Evolutionary conservation across 2,888 invertebrate genomes (phyloP).

Genomic region (Lithophane semibrunnea): DNA sequence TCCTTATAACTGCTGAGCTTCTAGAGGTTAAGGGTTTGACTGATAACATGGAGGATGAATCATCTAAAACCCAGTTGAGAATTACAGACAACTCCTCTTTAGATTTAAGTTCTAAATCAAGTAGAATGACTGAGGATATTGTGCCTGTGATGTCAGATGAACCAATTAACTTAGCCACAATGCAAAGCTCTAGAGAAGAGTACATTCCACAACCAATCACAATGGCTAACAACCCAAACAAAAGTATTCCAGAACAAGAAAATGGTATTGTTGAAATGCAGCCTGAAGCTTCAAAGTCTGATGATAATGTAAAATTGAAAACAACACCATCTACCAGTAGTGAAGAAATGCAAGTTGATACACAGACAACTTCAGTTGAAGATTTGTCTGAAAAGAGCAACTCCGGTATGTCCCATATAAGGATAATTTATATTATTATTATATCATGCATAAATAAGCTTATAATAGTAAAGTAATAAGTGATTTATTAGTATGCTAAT

Average conservation of each 20-base stretch:
- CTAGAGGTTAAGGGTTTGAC: conserved; percentile 94
- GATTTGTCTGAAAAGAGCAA: conserved; percentile 86
- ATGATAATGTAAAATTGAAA: conserved; percentile 73
- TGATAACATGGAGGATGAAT: conserved; percentile 89
- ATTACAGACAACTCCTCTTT: conserved; percentile 82
- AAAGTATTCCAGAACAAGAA: conserved; percentile 73
- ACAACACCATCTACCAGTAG: conserved; percentile 67
- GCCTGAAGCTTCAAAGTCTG: conserved; percentile 70
- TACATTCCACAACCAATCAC: conserved; percentile 80
- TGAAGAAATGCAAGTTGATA: conserved; percentile 88
- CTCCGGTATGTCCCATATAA: conserved; percentile 70
- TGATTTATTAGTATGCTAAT: neutral
- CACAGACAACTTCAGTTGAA: conserved; percentile 83
- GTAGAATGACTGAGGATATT: conserved; percentile 77
- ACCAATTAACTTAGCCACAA: conserved; percentile 86
- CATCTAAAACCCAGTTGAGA: conserved; percentile 79
- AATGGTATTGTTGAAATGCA: conserved; percentile 75
- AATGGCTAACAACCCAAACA: conserved; percentile 45
- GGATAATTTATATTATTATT: neutral
- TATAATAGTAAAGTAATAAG: neutral
- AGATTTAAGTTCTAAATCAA: conserved; percentile 86
- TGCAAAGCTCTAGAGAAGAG: conserved; percentile 81
- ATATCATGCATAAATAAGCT: neutral
- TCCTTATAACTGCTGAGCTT: conserved; percentile 94
- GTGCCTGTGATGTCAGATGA: conserved; percentile 82